Base-by-base conservation (phyloP, 2,888 invertebrate genomes). In the Villa cingulata region DNA sequence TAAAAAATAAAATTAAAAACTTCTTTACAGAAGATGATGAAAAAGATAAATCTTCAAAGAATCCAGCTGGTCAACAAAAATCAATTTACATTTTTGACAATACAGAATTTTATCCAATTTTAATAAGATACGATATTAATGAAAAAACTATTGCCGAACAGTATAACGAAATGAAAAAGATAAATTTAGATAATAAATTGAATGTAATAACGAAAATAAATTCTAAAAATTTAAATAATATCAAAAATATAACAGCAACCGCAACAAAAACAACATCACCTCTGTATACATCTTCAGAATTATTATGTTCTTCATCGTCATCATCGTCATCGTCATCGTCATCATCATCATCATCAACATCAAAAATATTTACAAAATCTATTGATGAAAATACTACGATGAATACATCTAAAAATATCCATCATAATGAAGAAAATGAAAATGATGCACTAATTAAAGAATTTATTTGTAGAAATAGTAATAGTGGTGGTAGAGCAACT, bases 1-100 rank as follows among this genome's bases (percentile, higher is more conserved):
- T n/a, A n/a, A n/a, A n/a, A n/a, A n/a, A n/a, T n/a, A n/a, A n/a
- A n/a, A n/a, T n/a, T n/a, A n/a, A n/a, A n/a, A n/a, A n/a, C n/a
- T n/a, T n/a, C n/a, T n/a, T n/a, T n/a, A n/a, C n/a, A n/a, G n/a
- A n/a, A n/a, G n/a, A n/a, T n/a, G n/a, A n/a, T n/a, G n/a, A n/a
- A n/a, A 10, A 27, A 2, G 29, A 32, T 32, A 32, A 32, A 32
- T 32, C 29, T 12, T 32, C 29, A 32, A 3, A 32, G 12, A 32
- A 32, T 12, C 29, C 29, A 32, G 29, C 29, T 32, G 29, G 29
- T 9, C 29, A 32, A 32, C 29, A 32, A 32, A 32, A 41, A 38
- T 51, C 51, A 27, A 48, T 54, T 34, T 45, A 51, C 23, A 51
- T 54, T 45, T 47, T 54, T 29, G 52, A 54, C 46, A 54, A 54